Evolutionary conservation across 2,113 vertebrate genomes (phyloP).

Genomic region (Gracilinanus agilis): DNA sequence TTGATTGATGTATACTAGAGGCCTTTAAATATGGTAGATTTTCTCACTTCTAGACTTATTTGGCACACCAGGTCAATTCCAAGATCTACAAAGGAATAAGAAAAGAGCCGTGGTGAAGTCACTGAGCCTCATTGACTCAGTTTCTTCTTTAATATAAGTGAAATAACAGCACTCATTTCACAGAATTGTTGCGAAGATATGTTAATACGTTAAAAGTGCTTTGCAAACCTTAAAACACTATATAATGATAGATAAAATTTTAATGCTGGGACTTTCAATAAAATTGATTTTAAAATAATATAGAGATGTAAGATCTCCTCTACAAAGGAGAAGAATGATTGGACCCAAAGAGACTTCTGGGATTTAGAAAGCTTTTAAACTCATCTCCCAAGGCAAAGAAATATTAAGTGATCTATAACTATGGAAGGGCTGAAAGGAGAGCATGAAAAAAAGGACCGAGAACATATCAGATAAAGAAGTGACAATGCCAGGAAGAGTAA

Average conservation of each 20-base stretch:
- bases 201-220: too few relatives aligned
- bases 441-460: too few relatives aligned
- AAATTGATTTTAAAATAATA: neutral
- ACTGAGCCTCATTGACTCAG: neutral
- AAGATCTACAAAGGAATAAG: neutral
- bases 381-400: neutral
- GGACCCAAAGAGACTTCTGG: neutral
- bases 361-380: neutral
- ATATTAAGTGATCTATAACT: too few relatives aligned
- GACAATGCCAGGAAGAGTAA: too few relatives aligned
- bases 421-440: too few relatives aligned
- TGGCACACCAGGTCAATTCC: neutral
- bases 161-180: neutral
- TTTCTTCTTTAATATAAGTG: neutral
- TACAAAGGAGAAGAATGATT: neutral
- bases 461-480: too few relatives aligned
- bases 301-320: neutral
- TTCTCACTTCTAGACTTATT: neutral
- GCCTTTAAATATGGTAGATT: neutral
- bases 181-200: neutral
- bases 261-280: neutral
- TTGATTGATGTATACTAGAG: neutral
- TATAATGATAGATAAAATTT: too few relatives aligned
- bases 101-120: neutral
- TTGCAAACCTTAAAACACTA: too few relatives aligned